Conservation (phyloP, 2,113 vertebrate genomes). For the Pristiophorus japonicus region DNA sequence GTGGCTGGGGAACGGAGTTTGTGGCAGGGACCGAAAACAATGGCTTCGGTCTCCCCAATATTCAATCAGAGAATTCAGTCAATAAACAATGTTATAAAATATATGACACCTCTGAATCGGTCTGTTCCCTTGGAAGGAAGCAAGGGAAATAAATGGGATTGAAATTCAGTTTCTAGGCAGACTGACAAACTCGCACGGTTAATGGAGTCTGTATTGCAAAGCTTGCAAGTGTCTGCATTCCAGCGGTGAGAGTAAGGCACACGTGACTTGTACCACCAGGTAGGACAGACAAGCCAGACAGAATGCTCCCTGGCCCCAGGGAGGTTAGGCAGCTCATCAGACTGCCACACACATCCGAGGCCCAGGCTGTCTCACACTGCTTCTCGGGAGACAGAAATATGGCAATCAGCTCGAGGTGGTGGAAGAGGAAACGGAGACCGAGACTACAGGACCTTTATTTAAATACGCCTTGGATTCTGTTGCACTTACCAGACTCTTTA, state of each 20-base stretch:
- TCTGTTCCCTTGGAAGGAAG: neutral
- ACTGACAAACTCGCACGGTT: neutral
- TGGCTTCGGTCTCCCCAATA: too few species aligned
- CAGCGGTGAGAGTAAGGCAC: neutral
- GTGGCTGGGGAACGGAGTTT: too few species aligned
- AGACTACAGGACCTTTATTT: too few species aligned
- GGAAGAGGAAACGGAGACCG: neutral
- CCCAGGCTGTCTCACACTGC: too few species aligned
- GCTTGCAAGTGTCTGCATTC: neutral
- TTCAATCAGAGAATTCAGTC: too few species aligned
- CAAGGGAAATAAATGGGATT: neutral
- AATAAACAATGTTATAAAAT: neutral
- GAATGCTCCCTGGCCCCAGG: too few species aligned
- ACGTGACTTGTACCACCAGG: neutral
- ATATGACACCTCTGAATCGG: neutral
- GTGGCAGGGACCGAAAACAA: too few species aligned
- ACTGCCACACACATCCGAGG: too few species aligned
- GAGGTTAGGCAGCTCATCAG: too few species aligned
- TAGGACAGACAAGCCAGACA: neutral
- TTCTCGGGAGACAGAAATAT: too few species aligned
- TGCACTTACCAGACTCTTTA: neutral
- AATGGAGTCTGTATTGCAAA: neutral
- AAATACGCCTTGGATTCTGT: neutral
- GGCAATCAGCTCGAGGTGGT: neutral
- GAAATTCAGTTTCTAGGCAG: neutral